Percentiles rank a stretch among this genome's conserved stretches.
These are phyloP conservation scores for Glandiceps talaboti DNA, from an alignment of 53 echinoderm and acorn worm species.

Conservation along the genomic window DNA sequence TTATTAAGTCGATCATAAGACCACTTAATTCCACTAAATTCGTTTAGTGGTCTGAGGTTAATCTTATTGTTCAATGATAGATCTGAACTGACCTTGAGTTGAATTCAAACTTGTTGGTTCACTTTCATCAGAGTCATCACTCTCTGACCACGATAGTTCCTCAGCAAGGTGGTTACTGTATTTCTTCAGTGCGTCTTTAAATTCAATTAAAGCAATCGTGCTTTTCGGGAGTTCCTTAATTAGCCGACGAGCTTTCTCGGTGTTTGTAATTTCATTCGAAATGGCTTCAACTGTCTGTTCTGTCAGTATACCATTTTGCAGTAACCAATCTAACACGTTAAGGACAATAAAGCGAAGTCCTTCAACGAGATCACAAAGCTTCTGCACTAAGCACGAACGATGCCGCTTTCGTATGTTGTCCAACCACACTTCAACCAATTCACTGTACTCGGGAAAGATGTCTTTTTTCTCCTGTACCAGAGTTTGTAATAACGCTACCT, in stretches of 20 bases:
- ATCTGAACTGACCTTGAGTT: no score
- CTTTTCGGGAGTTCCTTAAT: neutral
- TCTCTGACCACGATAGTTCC: neutral
- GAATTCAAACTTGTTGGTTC: neutral
- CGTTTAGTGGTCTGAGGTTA: no score
- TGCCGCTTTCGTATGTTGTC: neutral
- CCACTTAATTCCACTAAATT: no score
- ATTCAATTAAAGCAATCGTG: neutral
- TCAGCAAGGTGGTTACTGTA: neutral
- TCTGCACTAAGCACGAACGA: neutral
- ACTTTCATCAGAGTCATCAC: neutral
- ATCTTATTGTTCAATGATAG: no score
- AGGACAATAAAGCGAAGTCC: neutral
- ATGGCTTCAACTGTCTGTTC: neutral
- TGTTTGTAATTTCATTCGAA: neutral
- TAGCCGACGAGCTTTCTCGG: neutral
- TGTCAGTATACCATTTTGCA: neutral
- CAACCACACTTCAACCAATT: neutral
- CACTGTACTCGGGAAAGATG: neutral
- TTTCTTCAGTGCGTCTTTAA: neutral
- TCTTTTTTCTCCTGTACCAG: neutral
- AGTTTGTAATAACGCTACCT: neutral
- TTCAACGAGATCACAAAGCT: neutral
- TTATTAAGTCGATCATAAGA: no score
- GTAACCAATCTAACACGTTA: neutral